Base-by-base conservation (phyloP, 2,797 vertebrate species). In the Lutjanus campechanus region DNA sequence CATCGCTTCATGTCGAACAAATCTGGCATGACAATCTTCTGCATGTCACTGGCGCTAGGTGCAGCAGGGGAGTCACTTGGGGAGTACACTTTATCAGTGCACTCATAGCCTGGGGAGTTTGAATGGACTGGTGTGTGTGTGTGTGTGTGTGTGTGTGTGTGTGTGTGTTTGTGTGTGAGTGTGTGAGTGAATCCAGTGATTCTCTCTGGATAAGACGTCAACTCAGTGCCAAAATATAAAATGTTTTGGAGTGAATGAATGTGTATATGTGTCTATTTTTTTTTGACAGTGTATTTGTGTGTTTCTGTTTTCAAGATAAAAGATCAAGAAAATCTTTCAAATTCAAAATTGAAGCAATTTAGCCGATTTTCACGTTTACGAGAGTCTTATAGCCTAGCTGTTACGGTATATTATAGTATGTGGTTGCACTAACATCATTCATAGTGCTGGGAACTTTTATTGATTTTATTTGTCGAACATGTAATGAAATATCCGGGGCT, bases 21-120 rank as follows among this genome's bases (percentile, higher is more conserved):
- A 93, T 92, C 87, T 88, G 87, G 75, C 85, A 68, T 85, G 91
- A 90, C 91, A 92, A 91, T 93, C 89, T 82, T 76, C 85, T 55
- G 54, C 76, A 73, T 85, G 83, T 89, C 53, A 60, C 83, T 73
- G 82, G 81, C 47, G 60, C 81, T 40, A 87, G 90, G 83, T 91
- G 89, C 85, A 88, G 81, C 65, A 47, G 77, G 19, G 73, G 72
- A 87, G 72, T 63, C 81, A 76, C 79, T 87, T 25, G 1, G 75
- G 79, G 80, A 84, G 79, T 51, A 66, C 80, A 78, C 79, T 88
- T 86, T 87, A 89, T 93, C 85, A 66, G 79, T 76, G 81, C 85
- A 58, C 66, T 79, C 61, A 7, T 81, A 68, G 85, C 88, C 85
- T 49, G 43, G 66, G 89, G 88, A 74, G 44, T 67, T 49, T 77